Conservation (phyloP, 2,888 invertebrate species). For the Phengaris arion region DNA sequence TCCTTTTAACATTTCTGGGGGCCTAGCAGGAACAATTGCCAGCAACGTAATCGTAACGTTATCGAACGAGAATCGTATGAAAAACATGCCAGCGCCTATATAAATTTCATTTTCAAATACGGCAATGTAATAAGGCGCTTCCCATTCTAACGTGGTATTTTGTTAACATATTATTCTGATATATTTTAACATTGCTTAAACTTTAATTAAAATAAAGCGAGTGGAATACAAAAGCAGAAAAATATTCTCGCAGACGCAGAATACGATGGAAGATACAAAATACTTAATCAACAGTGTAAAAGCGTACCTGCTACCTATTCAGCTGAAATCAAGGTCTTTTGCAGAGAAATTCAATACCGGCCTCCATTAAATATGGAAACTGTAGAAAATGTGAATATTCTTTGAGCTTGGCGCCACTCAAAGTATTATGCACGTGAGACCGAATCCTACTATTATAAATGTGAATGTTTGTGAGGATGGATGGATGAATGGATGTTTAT, state of each 20-base stretch:
- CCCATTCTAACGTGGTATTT: neutral
- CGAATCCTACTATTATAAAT: neutral
- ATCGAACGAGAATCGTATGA: no score
- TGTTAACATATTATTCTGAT: neutral
- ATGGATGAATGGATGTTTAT: no score
- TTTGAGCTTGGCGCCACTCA: neutral
- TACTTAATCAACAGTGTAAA: neutral
- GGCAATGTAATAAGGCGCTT: neutral
- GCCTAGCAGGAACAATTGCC: no score
- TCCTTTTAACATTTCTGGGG: no score
- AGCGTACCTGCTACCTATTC: neutral
- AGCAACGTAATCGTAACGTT: no score
- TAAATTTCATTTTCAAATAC: no score
- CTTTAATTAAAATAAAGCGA: neutral
- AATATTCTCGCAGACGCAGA: slow-evolving; percentile 14
- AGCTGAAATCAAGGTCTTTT: slow-evolving; percentile 18
- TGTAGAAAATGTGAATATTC: slow-evolving; percentile 1
- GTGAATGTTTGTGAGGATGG: no score
- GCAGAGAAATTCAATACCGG: neutral
- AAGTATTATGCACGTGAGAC: neutral
- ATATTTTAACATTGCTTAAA: neutral
- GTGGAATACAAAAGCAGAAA: neutral
- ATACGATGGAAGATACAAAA: neutral
- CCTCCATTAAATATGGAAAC: neutral
- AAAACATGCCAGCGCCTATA: no score